Evolutionary conservation across 2,797 vertebrate species (phyloP).

Genomic region (Galagoides demidoff): DNA sequence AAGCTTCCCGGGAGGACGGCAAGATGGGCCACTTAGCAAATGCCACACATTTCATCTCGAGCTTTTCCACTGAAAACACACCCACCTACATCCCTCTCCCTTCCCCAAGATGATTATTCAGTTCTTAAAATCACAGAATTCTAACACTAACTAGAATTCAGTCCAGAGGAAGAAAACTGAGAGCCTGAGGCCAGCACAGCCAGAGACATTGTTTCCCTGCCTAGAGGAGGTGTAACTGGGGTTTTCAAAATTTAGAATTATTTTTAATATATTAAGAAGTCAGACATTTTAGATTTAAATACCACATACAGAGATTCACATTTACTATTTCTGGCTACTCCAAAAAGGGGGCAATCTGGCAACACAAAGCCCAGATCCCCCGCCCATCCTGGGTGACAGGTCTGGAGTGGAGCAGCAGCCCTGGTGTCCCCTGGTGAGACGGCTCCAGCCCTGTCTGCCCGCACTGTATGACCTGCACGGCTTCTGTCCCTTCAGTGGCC

Average conservation of each 20-base stretch:
- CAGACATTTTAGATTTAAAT: background rate
- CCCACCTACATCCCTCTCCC: background rate
- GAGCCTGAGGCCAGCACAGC: background rate
- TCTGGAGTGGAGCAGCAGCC: background rate
- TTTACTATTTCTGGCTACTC: constrained; percentile 15
- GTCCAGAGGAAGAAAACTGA: background rate
- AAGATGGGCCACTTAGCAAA: background rate
- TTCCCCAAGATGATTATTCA: background rate
- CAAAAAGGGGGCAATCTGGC: background rate
- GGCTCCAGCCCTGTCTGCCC: background rate
- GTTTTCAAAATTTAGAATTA: background rate
- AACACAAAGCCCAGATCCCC: background rate
- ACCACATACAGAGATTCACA: background rate
- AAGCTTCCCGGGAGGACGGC: constrained; percentile 15
- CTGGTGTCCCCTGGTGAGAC: background rate
- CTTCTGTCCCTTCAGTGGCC: background rate
- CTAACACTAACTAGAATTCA: background rate
- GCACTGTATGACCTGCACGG: background rate
- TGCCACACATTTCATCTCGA: constrained; percentile 42
- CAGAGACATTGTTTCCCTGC: background rate
- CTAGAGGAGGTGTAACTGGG: too few relatives aligned
- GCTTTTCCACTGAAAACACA: constrained; percentile 44
- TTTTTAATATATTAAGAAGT: background rate
- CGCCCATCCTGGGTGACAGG: rapidly evolving
- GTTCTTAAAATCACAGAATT: constrained; percentile 21